A percentile compares a stretch with the other conserved stretches of the same genome.
phyloP scores from a whole-genome alignment of 2,888 invertebrate genomes.

The Tridacna gigas region DNA sequence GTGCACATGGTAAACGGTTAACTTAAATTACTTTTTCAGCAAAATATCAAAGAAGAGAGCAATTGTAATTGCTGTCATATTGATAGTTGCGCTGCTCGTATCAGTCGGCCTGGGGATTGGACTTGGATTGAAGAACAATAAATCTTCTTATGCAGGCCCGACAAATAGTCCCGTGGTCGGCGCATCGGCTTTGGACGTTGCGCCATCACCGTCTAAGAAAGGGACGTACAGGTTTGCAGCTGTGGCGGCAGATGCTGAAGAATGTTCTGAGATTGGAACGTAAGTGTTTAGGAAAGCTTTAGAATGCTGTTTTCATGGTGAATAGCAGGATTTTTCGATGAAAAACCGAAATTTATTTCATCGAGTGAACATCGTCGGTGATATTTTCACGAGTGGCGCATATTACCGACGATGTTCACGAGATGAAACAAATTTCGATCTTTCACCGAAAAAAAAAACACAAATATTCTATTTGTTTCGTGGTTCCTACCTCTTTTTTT shows the following conservation, averaged over 20 bases:
- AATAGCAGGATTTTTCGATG: no score
- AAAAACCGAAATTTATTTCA: no score
- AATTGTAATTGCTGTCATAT: conserved; percentile 38
- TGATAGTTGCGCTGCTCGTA: conserved; percentile 47
- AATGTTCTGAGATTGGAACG: conserved; percentile 64
- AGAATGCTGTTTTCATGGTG: no score
- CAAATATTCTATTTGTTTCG: no score
- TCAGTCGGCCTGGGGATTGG: conserved; percentile 61
- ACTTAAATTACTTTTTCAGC: background rate
- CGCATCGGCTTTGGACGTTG: conserved; percentile 25
- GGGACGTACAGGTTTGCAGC: conserved; percentile 60
- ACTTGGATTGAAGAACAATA: conserved; percentile 35
- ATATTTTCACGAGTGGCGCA: no score
- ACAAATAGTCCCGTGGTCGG: background rate
- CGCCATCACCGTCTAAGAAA: conserved; percentile 50
- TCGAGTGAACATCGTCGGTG: no score
- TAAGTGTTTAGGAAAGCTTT: conserved; percentile 33
- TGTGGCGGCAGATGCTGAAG: conserved; percentile 57
- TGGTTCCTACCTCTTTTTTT: no score
- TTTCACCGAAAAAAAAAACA: no score
- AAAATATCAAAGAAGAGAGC: conserved; percentile 55
- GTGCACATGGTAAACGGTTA: no score
- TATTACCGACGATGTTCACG: no score
- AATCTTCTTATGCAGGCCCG: background rate
- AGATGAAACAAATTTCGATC: no score